Percentiles rank a stretch among this genome's conserved stretches.
These are phyloP conservation scores for Orycteropus afer DNA, from an alignment of 2,113 vertebrate genomes.

Conservation along the genomic window DNA sequence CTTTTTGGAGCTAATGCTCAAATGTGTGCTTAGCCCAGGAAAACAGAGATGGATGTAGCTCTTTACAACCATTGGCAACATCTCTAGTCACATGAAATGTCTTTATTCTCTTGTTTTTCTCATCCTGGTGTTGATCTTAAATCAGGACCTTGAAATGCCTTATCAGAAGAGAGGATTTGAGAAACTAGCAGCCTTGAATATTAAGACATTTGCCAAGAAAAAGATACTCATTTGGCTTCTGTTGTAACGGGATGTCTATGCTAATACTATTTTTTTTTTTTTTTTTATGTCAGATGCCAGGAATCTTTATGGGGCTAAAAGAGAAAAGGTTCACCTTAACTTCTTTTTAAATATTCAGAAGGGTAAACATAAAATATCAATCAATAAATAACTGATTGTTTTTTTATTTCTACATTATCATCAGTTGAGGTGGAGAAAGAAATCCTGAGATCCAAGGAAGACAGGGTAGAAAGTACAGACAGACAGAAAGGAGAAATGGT, in stretches of 20 bases:
- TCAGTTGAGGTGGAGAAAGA: neutral
- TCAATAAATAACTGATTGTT: slow-evolving; percentile 43
- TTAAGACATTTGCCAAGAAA: slow-evolving; percentile 51
- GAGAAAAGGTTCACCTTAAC: slow-evolving; percentile 59
- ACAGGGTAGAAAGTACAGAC: too few species aligned
- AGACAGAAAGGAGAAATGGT: neutral
- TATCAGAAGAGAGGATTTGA: neutral
- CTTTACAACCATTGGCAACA: neutral
- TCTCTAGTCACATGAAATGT: neutral
- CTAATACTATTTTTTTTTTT: slow-evolving; percentile 39
- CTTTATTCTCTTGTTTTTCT: neutral
- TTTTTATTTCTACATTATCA: neutral
- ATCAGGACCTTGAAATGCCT: neutral
- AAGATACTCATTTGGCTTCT: slow-evolving; percentile 2
- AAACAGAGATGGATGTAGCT: neutral
- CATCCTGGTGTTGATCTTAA: neutral
- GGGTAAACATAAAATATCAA: slow-evolving; percentile 71
- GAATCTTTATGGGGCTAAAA: slow-evolving; percentile 51
- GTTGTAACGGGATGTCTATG: slow-evolving; percentile 46
- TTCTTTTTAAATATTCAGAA: slow-evolving; percentile 67
- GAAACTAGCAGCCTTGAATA: neutral
- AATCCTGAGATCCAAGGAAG: neutral
- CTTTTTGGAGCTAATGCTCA: neutral
- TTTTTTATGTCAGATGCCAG: slow-evolving; percentile 20
- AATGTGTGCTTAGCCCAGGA: neutral